Percentiles rank a stretch among this genome's conserved stretches.
Conservation (phyloP, 2,888 invertebrate species). For the Dyspetes luteomarginatus region DNA sequence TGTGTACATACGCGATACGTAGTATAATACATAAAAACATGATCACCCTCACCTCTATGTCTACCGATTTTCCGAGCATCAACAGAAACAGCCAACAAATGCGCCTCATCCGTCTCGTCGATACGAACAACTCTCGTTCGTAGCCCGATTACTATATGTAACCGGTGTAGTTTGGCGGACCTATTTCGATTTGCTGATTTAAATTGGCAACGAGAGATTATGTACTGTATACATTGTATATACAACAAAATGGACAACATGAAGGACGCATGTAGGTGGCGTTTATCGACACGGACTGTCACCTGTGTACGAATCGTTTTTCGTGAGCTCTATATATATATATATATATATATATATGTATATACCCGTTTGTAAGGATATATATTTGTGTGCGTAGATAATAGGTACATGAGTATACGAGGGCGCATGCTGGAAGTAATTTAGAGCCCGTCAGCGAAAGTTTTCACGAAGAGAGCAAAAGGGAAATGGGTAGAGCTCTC, state of each 20-base stretch:
- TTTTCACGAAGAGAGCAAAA: constrained; percentile 2
- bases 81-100: constrained; percentile 46
- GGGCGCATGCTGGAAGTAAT: constrained; percentile 16
- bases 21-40: constrained; percentile 61
- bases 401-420: background rate
- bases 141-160: constrained; percentile 81
- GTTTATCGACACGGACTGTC: constrained; percentile 1
- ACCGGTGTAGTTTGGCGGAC: constrained; percentile 78
- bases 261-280: constrained; percentile 30
- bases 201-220: constrained; percentile 78
- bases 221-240: constrained; percentile 68
- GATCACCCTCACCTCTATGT: constrained; percentile 1
- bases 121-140: constrained; percentile 66
- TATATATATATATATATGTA: too few species aligned
- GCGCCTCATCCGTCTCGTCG: constrained; percentile 11
- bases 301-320: background rate
- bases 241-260: constrained; percentile 47
- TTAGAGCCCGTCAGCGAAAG: constrained; percentile 15
- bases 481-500: background rate
- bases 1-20: constrained; percentile 30
- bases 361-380: too few species aligned
- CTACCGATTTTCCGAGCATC: constrained; percentile 63
- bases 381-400: background rate
- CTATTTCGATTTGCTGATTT: constrained; percentile 78
- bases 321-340: constrained; percentile 2